Evolutionary conservation across 2,113 vertebrate species (phyloP), one percentile per base, ranked within the genome.

Genomic region (Sakesphorus luctuosus): DNA sequence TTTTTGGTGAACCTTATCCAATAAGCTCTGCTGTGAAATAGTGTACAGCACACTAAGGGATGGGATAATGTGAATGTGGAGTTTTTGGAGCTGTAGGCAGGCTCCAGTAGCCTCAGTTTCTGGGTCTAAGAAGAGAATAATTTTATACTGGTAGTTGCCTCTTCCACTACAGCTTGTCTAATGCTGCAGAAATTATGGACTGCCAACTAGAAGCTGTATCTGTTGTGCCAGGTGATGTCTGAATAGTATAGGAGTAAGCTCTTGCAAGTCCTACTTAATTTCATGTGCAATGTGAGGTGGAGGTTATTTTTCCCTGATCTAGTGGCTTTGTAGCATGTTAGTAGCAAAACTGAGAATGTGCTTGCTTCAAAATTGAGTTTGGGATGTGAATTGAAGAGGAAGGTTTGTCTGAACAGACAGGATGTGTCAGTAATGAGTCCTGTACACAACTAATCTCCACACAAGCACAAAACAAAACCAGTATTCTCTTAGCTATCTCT

Each of bases 1-100:
- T 8, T 46, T 4, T 33, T 83, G 12, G 43, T 58, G 55, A 73
- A 26, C 24, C 5, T 29, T 43, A 50, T 65, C 9, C 33, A 84
- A 17, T 10, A 50, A 84, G 43, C 9, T 6, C 38, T 59, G 13
- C 46, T 59, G 47, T 47, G 53, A 31, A 44, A 17, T 4, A 26
- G 6, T 2, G 16, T 21, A 4, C 1, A 9, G 16, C 36, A 52
- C 2, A 1, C 19, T 35, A 7, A 16, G 11, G 40, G 19, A 9
- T 46, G 24, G 19, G 11, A 25, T n/a, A 19, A 47, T 6, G 31
- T 29, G 25, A 24, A 10, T 9, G 16, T 29, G 9, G 35, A 10
- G 6, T 12, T 74, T 38, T 47, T 81, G 35, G 50, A 77, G 62
- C 8, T 53, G 15, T 73, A 29, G 18, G 10, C 2, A 46, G n/a